Base-by-base conservation (phyloP, 2,113 vertebrate species). In the Cyanistes caeruleus region DNA sequence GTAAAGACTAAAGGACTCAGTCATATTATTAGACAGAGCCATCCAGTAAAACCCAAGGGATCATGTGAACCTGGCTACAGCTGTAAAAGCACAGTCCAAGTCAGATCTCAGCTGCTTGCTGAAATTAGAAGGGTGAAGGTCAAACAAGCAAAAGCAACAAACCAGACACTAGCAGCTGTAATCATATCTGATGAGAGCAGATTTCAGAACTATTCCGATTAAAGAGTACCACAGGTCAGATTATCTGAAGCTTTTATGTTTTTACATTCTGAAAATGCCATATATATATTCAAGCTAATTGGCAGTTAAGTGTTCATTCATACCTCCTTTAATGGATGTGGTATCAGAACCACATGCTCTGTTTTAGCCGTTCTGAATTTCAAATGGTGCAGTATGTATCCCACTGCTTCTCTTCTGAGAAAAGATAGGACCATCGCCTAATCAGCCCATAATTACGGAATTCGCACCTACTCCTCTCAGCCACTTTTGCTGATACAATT, bases 111-210 rank as follows among this genome's bases (percentile, higher is more conserved):
- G 84, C 59, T 90, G 89, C 80, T 41, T 52, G 72, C 95, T 95
- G 85, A 97, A 96, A 93, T 97, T 95, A 96, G 90, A 95, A 90
- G 83, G 76, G 85, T 94, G 88, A 94, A 95, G 88, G 95, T 96
- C 96, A 97, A 89, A 92, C 59, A 94, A 92, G 92, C 75, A 85
- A 94, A 93, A 84, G 68, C 85, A 94, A 90, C 88, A 93, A 93
- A 95, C 79, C 76, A 93, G 92, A 86, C 63, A 88, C 62, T 69
- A 84, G 84, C 33, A 87, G 78, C 76, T 88, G 79, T 93, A 92
- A 90, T 56, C n/a, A 14, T 78, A 93, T 67, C 75, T 93, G 72
- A 5, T 94, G 49, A 3, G 1, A 96, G 56, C 76, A 92, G 88
- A 70, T 80, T 94, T 95, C 37, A 75, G 68, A 52, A 90, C 64